phyloP scores from a whole-genome alignment of 2,113 vertebrate species.

The Glaucidium brasilianum region DNA sequence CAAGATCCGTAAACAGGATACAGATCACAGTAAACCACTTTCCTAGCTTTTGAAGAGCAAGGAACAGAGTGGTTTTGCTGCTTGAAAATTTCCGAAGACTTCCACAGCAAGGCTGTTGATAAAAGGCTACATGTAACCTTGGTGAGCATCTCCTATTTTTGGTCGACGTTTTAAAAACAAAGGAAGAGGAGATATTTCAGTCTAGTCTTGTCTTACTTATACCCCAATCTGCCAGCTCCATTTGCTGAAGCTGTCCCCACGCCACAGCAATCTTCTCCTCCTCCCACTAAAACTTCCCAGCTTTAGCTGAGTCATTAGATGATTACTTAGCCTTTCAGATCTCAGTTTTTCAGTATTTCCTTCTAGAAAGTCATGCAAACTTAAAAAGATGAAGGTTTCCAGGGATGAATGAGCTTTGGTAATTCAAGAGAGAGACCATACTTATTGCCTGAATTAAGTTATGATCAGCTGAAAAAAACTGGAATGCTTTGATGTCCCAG shows the following conservation, averaged over 20 bases:
- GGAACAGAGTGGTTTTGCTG: not conserved
- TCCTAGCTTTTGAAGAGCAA: not conserved
- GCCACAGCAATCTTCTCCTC: not conserved
- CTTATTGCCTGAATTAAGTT: slow-evolving; percentile 42
- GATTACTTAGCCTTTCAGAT: not conserved
- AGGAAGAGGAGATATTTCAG: not conserved
- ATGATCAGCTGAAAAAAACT: slow-evolving; percentile 18
- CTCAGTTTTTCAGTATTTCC: not conserved
- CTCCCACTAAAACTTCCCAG: not conserved
- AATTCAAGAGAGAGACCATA: not conserved
- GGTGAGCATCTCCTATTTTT: not conserved
- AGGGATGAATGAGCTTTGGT: not conserved
- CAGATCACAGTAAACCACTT: not conserved
- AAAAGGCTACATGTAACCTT: not conserved
- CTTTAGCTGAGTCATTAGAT: not conserved
- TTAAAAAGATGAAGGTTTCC: not conserved
- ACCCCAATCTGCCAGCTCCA: not conserved
- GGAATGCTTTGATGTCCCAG: slow-evolving; percentile 63
- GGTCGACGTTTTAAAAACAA: not conserved
- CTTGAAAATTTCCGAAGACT: not conserved
- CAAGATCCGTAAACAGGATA: not conserved
- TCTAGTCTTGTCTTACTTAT: not conserved
- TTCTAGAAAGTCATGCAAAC: not conserved
- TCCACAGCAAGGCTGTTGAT: not conserved
- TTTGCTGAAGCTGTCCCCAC: not conserved